A percentile compares a stretch with the other conserved stretches of the same genome.
Evolutionary conservation across 1,140 invertebrate species (phyloP).

Genomic region (Drosophila trapezifrons): DNA sequence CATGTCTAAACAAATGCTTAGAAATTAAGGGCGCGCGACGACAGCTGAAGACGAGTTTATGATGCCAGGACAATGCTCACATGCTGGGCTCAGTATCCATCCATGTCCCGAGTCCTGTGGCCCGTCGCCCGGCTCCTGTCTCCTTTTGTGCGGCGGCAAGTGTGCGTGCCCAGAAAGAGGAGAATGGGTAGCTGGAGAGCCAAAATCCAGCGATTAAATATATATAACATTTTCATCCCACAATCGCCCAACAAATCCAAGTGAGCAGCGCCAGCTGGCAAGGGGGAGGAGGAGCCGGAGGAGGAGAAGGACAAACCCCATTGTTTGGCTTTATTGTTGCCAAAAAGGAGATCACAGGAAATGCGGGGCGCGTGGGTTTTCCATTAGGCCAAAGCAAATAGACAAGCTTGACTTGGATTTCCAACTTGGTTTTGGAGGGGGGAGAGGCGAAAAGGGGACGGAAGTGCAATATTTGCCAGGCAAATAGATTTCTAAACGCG

Average conservation of each 20-base stretch:
- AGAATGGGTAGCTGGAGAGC: background rate
- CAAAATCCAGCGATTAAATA: constrained; percentile 38
- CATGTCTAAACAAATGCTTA: constrained; percentile 77
- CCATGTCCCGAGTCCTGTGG: constrained; percentile 11
- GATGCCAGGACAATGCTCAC: constrained; percentile 66
- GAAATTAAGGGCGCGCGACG: constrained; percentile 68
- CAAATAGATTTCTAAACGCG: constrained; percentile 76
- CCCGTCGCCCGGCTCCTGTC: too few species aligned
- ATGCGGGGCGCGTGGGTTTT: constrained; percentile 29
- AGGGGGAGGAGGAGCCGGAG: background rate
- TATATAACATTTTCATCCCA: constrained; percentile 22
- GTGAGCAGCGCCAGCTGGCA: constrained; percentile 50
- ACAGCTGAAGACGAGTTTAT: constrained; percentile 77
- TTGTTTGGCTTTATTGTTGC: constrained; percentile 68
- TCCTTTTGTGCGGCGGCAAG: constrained; percentile 18
- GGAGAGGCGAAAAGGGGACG: constrained; percentile 14
- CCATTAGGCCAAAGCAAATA: constrained; percentile 73
- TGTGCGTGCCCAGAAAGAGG: constrained; percentile 27
- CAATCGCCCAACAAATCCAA: constrained; percentile 26
- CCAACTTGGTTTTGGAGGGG: constrained; percentile 1
- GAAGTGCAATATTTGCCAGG: constrained; percentile 75
- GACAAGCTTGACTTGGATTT: constrained; percentile 78
- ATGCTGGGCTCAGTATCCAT: constrained; percentile 10
- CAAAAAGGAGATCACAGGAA: constrained; percentile 53
- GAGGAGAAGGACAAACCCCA: constrained; percentile 20